Evolutionary conservation across 2,797 vertebrate genomes (phyloP).

Genomic region (Taeniopygia guttata): DNA sequence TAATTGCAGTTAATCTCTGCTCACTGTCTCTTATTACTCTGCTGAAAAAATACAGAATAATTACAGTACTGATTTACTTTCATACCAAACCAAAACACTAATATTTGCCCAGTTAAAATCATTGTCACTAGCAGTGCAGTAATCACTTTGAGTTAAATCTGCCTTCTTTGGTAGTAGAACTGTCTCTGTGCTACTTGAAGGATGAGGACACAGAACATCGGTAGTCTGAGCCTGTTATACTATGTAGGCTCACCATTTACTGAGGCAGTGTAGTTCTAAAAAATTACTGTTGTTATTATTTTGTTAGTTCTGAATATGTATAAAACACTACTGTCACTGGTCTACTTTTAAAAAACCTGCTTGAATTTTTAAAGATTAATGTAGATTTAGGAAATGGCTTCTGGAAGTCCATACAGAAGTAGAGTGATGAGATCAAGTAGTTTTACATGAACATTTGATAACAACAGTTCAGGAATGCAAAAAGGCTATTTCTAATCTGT

Average conservation of each 20-base stretch:
- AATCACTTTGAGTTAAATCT: background rate
- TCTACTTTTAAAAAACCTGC: background rate
- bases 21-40: background rate
- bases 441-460: background rate
- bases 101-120: background rate
- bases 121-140: accelerated
- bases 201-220: background rate
- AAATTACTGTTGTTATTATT: background rate
- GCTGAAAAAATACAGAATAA: background rate
- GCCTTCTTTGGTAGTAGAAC: background rate
- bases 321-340: background rate
- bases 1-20: background rate
- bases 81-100: background rate
- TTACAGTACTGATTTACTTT: background rate
- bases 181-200: background rate
- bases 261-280: background rate
- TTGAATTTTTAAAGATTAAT: background rate
- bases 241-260: background rate
- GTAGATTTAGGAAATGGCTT: background rate
- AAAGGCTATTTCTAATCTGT: background rate
- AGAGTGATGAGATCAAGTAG: background rate
- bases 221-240: background rate
- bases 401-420: background rate
- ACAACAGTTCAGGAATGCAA: background rate
- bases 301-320: background rate